A percentile compares a stretch with the other conserved stretches of the same genome.
Conservation (phyloP, 2,113 vertebrate genomes). For the Labrus mixtus region DNA sequence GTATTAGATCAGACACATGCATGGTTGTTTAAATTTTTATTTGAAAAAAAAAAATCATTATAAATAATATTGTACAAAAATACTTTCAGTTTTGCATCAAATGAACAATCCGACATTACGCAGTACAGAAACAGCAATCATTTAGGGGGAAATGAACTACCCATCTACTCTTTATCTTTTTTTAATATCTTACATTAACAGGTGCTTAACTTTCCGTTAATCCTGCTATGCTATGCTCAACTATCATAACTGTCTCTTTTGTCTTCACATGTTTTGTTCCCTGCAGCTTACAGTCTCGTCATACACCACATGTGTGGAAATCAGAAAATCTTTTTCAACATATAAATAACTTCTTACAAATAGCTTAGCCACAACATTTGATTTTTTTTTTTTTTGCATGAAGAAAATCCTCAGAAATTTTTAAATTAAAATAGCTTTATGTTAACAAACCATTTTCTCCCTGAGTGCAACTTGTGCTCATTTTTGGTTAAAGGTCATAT, state of each 20-base stretch:
- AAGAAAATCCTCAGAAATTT: constrained; percentile 55
- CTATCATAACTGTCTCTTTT: background rate
- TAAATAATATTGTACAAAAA: constrained; percentile 65
- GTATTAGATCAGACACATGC: background rate
- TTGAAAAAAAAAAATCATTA: constrained; percentile 31
- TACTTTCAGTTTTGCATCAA: constrained; percentile 46
- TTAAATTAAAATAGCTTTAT: constrained; percentile 16
- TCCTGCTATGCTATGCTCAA: background rate
- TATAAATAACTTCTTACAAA: background rate
- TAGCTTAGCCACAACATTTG: constrained; percentile 22
- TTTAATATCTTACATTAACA: background rate
- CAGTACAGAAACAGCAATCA: constrained; percentile 8
- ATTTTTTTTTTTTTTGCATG: constrained; percentile 13
- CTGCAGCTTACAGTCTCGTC: constrained; percentile 32
- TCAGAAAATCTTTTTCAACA: constrained; percentile 23
- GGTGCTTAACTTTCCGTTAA: background rate
- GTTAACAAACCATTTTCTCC: constrained; percentile 4
- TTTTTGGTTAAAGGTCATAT: constrained; percentile 19
- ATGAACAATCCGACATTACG: constrained; percentile 10
- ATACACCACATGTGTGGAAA: constrained; percentile 19
- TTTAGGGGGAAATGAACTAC: background rate
- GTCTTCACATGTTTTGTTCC: background rate
- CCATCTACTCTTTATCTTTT: constrained; percentile 3
- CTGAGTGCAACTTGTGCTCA: constrained; percentile 2
- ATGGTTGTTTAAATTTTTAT: constrained; percentile 43